Conservation (phyloP, 1,140 invertebrate genomes). For the Thaumatotibia leucotreta region DNA sequence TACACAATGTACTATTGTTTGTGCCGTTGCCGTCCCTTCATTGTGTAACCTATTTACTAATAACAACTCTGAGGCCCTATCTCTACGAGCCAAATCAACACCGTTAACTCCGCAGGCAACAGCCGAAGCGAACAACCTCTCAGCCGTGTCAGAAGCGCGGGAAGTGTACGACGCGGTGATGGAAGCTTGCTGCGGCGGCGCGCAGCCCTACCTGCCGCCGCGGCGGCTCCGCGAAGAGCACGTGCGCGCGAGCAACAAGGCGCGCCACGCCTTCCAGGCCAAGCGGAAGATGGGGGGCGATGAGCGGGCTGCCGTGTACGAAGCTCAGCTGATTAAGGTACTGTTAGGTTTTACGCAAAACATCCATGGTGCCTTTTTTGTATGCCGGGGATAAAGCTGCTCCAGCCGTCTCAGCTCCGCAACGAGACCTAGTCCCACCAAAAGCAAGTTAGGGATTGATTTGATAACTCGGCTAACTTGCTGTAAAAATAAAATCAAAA, state of each 20-base stretch:
- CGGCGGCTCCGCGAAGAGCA: constrained; percentile 89
- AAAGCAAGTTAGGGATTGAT: too few species aligned
- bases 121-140: constrained; percentile 98
- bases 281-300: constrained; percentile 96
- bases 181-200: constrained; percentile 92
- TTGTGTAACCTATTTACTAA: too few species aligned
- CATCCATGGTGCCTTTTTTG: too few species aligned
- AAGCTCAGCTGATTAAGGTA: constrained; percentile 84
- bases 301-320: constrained; percentile 90
- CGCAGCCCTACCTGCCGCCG: constrained; percentile 91
- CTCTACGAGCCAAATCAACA: too few species aligned
- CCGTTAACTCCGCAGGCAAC: constrained; percentile 93
- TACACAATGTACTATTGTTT: too few species aligned
- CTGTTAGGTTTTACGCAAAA: background rate
- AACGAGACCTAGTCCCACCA: too few species aligned
- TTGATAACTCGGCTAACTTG: too few species aligned
- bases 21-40: too few species aligned
- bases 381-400: too few species aligned
- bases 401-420: too few species aligned
- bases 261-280: constrained; percentile 78
- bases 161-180: constrained; percentile 92
- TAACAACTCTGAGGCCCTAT: too few species aligned
- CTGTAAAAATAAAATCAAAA: too few species aligned
- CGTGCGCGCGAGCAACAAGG: constrained; percentile 81
- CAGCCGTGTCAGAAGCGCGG: constrained; percentile 94